These are phyloP conservation scores for Leptinotarsa texana DNA, from an alignment of 1,140 invertebrate species.

Conservation along the genomic window DNA sequence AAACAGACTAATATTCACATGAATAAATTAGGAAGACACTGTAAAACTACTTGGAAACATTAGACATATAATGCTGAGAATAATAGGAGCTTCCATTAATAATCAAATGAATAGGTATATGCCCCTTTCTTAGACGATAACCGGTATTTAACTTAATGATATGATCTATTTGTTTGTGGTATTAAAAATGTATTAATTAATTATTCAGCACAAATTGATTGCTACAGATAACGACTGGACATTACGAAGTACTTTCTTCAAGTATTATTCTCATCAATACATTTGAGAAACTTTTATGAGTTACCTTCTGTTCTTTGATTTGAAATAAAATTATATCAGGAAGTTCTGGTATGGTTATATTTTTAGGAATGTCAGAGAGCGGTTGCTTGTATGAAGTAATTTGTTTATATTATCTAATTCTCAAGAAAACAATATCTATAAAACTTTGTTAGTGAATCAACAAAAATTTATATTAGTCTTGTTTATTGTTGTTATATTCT, in stretches of 20 bases:
- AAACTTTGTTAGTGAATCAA: no score
- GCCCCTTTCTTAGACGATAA: slow-evolving; percentile 16
- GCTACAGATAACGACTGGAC: slow-evolving; percentile 10
- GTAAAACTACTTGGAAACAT: slow-evolving; percentile 24
- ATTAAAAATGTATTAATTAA: slow-evolving; percentile 24
- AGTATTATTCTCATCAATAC: background rate
- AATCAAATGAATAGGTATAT: slow-evolving; percentile 23
- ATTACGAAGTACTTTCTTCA: slow-evolving; percentile 8
- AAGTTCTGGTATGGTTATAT: no score
- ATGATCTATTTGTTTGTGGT: slow-evolving; percentile 26
- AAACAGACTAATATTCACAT: background rate
- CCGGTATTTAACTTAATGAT: slow-evolving; percentile 24
- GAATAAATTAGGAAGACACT: background rate
- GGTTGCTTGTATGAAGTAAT: no score
- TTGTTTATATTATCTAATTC: no score
- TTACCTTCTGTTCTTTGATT: no score
- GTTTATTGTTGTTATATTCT: no score
- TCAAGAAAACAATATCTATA: no score
- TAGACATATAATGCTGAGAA: slow-evolving; percentile 25
- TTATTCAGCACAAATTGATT: slow-evolving; percentile 26
- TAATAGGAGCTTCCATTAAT: slow-evolving; percentile 15
- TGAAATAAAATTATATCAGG: no score
- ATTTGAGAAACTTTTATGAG: background rate
- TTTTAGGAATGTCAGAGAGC: no score
- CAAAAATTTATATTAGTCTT: no score